These are phyloP conservation scores for Celastrina argiolus DNA, from an alignment of 2,888 invertebrate species.

Conservation along the genomic window DNA sequence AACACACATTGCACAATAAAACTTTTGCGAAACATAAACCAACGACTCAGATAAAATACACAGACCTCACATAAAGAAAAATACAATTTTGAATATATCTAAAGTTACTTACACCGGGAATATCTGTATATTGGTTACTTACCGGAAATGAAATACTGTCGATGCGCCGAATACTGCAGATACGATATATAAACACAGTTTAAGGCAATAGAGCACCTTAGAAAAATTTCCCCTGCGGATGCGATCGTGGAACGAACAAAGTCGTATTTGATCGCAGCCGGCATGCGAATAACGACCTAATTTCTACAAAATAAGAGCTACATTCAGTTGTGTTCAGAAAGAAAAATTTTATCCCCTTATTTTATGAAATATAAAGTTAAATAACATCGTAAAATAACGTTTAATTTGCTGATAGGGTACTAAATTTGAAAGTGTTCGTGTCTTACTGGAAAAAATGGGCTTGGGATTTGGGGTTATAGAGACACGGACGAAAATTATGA, in stretches of 20 bases:
- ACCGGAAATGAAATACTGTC: not conserved
- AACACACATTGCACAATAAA: not conserved
- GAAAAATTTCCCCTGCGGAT: conserved; percentile 18
- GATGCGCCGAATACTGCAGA: conserved; percentile 11
- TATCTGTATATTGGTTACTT: conserved; percentile 12
- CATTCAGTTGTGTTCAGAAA: not conserved
- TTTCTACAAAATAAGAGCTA: not conserved
- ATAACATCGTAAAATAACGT: conserved; percentile 12
- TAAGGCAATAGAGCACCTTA: conserved; percentile 16
- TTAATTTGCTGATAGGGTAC: conserved; percentile 6
- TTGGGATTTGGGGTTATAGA: not conserved
- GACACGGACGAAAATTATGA: no score
- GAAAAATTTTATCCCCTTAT: conserved; percentile 8
- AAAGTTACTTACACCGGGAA: not conserved
- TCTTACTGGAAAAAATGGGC: not conserved
- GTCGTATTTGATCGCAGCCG: not conserved
- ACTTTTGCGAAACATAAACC: not conserved
- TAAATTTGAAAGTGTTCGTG: not conserved
- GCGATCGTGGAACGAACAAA: not conserved
- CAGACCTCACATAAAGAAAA: not conserved
- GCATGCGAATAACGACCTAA: not conserved
- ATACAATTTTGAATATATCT: conserved; percentile 5
- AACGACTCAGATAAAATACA: not conserved
- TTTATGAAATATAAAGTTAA: conserved; percentile 11
- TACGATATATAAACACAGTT: conserved; percentile 13